Evolutionary conservation across 2,113 vertebrate genomes (phyloP).

Genomic region (Pica pica): DNA sequence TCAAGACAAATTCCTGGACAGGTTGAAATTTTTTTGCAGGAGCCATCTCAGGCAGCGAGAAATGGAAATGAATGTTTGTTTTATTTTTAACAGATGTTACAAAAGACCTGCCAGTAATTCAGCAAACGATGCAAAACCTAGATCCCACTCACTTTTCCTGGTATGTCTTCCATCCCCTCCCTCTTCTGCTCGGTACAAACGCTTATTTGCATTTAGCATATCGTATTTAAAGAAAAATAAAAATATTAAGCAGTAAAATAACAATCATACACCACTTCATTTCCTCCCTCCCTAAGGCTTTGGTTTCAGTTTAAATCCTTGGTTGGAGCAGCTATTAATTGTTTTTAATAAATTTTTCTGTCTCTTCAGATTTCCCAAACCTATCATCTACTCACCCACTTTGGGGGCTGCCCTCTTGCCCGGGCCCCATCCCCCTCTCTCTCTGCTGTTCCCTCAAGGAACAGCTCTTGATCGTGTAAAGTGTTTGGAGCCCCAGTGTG

Average conservation of each 20-base stretch:
- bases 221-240: neutral
- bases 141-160: slow-evolving; percentile 41
- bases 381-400: neutral
- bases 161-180: slow-evolving; percentile 42
- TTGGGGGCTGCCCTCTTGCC: neutral
- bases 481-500: neutral
- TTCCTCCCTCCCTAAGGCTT: slow-evolving; percentile 24
- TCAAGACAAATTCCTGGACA: slow-evolving; percentile 61
- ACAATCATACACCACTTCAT: slow-evolving; percentile 11
- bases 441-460: neutral
- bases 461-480: neutral
- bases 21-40: slow-evolving; percentile 60
- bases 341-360: slow-evolving; percentile 16
- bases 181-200: neutral
- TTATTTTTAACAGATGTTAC: slow-evolving; percentile 71
- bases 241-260: slow-evolving; percentile 49
- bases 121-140: slow-evolving; percentile 41
- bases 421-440: neutral
- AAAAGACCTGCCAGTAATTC: slow-evolving; percentile 63
- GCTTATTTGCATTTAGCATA: slow-evolving; percentile 43
- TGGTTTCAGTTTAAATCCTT: slow-evolving; percentile 23
- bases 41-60: slow-evolving; percentile 58
- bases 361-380: neutral
- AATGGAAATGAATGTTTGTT: slow-evolving; percentile 61
- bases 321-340: slow-evolving; percentile 3